Evolutionary conservation across 2,797 vertebrate species (phyloP), one percentile per base, ranked within the genome.

Genomic region (Brotula barbata): DNA sequence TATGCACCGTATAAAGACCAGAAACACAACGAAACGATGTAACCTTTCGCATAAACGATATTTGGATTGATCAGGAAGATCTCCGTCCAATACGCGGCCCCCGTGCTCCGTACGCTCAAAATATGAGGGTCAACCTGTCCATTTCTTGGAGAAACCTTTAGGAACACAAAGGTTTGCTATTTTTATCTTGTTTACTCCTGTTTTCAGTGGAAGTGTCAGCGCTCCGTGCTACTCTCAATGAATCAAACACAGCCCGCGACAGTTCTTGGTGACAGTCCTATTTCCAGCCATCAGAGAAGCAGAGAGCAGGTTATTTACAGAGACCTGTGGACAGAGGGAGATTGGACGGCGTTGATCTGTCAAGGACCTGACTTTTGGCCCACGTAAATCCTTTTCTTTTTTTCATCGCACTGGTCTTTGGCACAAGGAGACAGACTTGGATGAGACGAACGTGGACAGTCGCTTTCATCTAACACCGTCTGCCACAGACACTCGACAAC

Each of bases 291-390:
- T 58, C 23, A 42, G 64, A 64, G 72, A 78, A 57, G 53, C 65
- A 21, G 36, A 7, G 43, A n/a, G 33, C 40, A 52, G 60, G 71
- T 80, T 82, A 81, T 87, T 88, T 85, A 77, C 75, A 56, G 57
- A 74, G 77, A 76, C 53, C 20, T 52, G 60, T 59, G 63, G 63
- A 73, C 73, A 66, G 65, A 75, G 56, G 67, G 28, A 81, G 73
- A 86, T 78, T 84, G 75, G 73, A 80, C 74, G 66, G 64, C 73
- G 49, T 56, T 65, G 74, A 86, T 86, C 71, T 78, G 77, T 85
- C 80, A 81, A 79, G 78, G 51, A 73, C 68, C 43, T 52, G 67
- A 73, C 81, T 81, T 78, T 64, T 62, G 49, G 31, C 63, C 59
- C 25, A 59, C 74, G 67, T 31, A 51, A 60, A 85, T 78, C 58